Evolutionary conservation across 1,140 invertebrate species (phyloP).

Genomic region (Tenebrio molitor): DNA sequence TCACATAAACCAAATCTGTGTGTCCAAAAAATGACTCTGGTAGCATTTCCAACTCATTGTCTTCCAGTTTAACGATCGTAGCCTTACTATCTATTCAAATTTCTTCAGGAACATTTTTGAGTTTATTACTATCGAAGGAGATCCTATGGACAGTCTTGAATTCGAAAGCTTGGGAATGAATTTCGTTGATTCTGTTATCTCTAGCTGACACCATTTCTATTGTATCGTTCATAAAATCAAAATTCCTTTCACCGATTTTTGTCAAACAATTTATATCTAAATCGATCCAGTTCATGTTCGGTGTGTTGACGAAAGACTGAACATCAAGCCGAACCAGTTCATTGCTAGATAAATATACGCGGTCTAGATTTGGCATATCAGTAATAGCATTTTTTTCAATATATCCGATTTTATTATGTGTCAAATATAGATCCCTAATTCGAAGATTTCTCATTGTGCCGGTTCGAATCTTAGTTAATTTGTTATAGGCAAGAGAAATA

Average conservation of each 20-base stretch:
- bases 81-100: not conserved
- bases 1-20: not conserved
- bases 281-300: no score
- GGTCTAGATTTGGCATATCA: not conserved
- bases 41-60: not conserved
- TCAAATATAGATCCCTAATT: not conserved
- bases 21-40: not conserved
- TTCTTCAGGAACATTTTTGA: not conserved
- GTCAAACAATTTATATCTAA: no score
- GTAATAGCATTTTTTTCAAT: not conserved
- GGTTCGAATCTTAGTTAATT: not conserved
- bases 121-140: not conserved
- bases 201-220: not conserved
- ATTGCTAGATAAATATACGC: not conserved
- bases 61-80: not conserved
- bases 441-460: not conserved
- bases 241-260: not conserved
- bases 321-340: not conserved
- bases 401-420: not conserved
- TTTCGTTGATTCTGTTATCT: not conserved
- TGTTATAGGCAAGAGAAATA: not conserved
- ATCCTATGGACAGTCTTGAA: not conserved
- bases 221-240: not conserved
- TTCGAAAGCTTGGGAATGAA: not conserved
- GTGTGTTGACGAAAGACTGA: not conserved